A percentile compares a stretch with the other conserved stretches of the same genome.
phyloP scores from a whole-genome alignment of 2,113 vertebrate species.

The Campylomormyrus tamandua region DNA sequence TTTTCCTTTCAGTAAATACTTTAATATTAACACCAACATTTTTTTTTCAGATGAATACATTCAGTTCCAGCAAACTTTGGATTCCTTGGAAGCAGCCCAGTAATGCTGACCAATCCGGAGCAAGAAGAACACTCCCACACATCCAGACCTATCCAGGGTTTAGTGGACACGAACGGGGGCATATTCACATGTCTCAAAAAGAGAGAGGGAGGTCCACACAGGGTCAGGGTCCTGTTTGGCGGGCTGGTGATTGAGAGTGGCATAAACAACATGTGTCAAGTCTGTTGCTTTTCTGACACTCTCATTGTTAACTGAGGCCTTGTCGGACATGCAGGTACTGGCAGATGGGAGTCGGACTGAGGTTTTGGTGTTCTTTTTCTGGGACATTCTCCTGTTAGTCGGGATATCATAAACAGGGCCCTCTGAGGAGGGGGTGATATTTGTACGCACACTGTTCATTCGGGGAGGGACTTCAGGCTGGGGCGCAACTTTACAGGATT shows the following conservation, averaged over 20 bases:
- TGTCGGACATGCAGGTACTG: background rate
- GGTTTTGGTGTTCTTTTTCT: background rate
- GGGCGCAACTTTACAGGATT: background rate
- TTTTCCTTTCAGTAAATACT: background rate
- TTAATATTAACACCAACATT: background rate
- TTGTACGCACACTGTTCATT: constrained; percentile 21
- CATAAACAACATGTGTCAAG: constrained; percentile 42
- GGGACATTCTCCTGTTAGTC: background rate
- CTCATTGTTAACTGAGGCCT: background rate
- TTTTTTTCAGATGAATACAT: background rate
- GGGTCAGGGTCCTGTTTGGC: background rate
- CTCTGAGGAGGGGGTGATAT: background rate
- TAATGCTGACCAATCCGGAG: background rate
- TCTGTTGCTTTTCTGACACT: background rate
- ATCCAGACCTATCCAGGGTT: background rate
- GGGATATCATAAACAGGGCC: background rate
- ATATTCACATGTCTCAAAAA: constrained; percentile 51
- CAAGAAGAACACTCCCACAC: background rate
- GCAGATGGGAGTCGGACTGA: background rate
- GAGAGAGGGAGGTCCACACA: background rate
- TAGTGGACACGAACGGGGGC: constrained; percentile 46
- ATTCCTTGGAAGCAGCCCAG: background rate
- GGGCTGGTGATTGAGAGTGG: constrained; percentile 46
- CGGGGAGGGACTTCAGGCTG: background rate
- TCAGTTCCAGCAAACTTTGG: background rate